phyloP scores from a whole-genome alignment of 2,888 invertebrate species.

The Salticus scenicus region DNA sequence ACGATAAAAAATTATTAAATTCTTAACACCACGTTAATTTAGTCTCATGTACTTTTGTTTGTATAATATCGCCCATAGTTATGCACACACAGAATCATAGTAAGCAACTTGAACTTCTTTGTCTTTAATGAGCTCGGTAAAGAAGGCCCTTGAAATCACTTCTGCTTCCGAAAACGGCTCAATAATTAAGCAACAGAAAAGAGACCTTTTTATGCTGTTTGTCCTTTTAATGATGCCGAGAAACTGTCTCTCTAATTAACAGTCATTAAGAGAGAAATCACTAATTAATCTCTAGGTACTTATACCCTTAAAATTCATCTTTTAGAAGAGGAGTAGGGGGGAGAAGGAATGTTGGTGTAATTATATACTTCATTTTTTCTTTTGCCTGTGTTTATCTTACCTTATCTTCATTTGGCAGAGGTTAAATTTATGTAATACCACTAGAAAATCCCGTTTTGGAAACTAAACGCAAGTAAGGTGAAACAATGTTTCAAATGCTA shows the following conservation, averaged over 20 bases:
- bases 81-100: too few species aligned
- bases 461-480: too few species aligned
- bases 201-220: constrained; percentile 38
- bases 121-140: background rate
- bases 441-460: background rate
- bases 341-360: background rate
- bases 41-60: too few species aligned
- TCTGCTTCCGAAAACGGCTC: constrained; percentile 8
- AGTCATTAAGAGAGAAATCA: constrained; percentile 61
- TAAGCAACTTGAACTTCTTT: too few species aligned
- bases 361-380: background rate
- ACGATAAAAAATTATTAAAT: too few species aligned
- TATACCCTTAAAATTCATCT: constrained; percentile 56
- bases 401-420: background rate
- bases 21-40: too few species aligned
- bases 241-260: constrained; percentile 54
- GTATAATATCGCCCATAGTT: too few species aligned
- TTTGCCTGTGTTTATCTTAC: too few species aligned
- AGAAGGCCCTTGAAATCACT: background rate
- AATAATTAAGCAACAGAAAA: constrained; percentile 49
- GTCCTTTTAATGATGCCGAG: constrained; percentile 54
- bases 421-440: background rate
- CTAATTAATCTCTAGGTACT: constrained; percentile 67
- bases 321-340: background rate
- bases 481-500: too few species aligned